Conservation (phyloP, 2,797 vertebrate species). For the Oceanodroma leucorhoa region DNA sequence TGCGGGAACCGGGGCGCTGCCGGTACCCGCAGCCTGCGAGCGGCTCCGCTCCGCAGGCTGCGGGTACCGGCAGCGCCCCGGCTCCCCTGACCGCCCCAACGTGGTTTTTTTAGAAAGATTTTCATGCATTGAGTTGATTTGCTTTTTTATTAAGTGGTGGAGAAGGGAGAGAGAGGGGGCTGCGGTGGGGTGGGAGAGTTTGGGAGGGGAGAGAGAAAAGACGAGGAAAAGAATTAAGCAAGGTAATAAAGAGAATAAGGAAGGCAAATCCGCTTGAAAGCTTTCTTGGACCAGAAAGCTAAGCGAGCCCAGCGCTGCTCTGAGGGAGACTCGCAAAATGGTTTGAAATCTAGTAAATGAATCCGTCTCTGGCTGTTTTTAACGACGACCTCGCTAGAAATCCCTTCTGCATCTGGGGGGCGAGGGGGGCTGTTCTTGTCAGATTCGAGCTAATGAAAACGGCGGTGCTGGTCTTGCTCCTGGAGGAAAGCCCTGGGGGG, state of each 20-base stretch:
- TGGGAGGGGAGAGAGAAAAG: not conserved
- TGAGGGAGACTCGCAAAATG: not conserved
- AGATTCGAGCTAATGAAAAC: not conserved
- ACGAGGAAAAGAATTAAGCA: conserved; percentile 37
- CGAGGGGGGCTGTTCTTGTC: not conserved
- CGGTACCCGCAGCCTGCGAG: not conserved
- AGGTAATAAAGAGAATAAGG: conserved; percentile 29
- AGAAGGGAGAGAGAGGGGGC: not conserved
- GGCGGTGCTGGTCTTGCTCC: not conserved
- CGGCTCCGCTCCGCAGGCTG: not conserved
- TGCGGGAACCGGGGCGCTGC: not conserved
- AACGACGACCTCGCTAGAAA: not conserved
- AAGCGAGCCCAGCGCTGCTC: not conserved
- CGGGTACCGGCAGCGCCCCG: not conserved
- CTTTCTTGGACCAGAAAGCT: conserved; percentile 29
- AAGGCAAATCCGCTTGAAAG: conserved; percentile 7
- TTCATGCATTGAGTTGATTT: not conserved
- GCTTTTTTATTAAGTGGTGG: conserved; percentile 38
- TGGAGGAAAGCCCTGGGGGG: not conserved
- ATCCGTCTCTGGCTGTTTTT: not conserved
- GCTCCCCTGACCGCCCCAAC: not conserved
- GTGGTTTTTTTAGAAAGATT: not conserved
- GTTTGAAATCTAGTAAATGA: not conserved
- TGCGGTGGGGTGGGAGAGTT: not conserved
- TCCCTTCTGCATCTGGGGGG: not conserved